Conservation (phyloP, 2,888 invertebrate species). For the Vandiemenella viatica region DNA sequence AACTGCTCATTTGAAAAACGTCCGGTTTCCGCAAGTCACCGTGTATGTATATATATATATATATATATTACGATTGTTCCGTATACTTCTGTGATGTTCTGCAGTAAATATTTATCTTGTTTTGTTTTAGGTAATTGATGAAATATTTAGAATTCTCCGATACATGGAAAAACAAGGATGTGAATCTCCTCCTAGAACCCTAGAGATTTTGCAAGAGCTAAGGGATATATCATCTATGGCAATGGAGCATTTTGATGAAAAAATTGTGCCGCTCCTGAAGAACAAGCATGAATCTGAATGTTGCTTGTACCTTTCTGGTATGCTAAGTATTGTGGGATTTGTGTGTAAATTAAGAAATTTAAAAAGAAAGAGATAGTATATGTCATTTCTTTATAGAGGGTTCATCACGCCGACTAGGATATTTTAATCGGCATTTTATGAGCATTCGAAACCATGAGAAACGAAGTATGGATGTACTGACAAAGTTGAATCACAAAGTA, state of each 20-base stretch:
- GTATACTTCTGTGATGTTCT: no score
- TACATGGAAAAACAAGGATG: conserved; percentile 41
- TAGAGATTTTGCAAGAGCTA: conserved; percentile 74
- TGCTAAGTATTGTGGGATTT: no score
- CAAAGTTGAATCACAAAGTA: background rate
- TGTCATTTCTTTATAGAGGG: background rate
- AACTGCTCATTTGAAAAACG: no score
- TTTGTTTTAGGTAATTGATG: conserved; percentile 61
- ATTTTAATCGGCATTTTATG: background rate
- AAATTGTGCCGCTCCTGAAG: conserved; percentile 48
- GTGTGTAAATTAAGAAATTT: no score
- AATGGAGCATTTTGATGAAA: conserved; percentile 90
- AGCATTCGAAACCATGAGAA: background rate
- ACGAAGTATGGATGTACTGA: background rate
- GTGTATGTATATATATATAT: no score
- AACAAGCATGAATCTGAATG: conserved; percentile 9
- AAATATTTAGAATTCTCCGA: conserved; percentile 58
- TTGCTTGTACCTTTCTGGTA: no score
- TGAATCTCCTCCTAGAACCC: conserved; percentile 46
- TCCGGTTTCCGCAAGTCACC: no score
- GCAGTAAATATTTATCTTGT: no score
- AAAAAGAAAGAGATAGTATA: background rate
- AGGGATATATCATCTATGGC: conserved; percentile 90
- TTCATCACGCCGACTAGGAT: background rate
- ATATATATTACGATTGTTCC: no score